These are phyloP conservation scores for Pentalonia nigronervosa DNA, from an alignment of 1,140 invertebrate species.

Conservation along the genomic window DNA sequence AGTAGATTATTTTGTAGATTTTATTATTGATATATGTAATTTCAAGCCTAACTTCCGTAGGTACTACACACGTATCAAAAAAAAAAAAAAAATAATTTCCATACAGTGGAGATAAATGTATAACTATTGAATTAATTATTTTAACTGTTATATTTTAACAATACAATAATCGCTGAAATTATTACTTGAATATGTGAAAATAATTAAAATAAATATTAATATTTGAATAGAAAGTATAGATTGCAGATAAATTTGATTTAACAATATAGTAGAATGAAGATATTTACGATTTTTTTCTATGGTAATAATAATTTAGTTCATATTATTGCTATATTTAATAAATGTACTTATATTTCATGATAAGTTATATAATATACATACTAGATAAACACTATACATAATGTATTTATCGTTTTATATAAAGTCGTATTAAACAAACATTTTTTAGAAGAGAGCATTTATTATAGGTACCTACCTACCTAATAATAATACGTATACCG, in stretches of 20 bases:
- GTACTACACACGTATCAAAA: too few relatives aligned
- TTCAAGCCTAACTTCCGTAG: neutral
- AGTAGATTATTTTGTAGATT: neutral
- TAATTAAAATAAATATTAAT: neutral
- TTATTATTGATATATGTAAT: neutral
- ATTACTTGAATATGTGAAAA: neutral
- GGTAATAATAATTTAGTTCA: neutral
- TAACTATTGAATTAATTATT: neutral
- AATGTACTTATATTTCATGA: neutral
- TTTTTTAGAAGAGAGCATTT: neutral
- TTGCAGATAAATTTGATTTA: neutral
- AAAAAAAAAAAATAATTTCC: neutral
- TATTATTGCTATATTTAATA: neutral
- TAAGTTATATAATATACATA: neutral
- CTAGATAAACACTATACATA: too few relatives aligned
- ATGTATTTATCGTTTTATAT: neutral
- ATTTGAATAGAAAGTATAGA: neutral
- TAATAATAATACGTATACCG: neutral
- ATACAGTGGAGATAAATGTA: neutral
- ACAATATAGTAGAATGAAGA: neutral
- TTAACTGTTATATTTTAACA: neutral
- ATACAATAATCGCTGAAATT: neutral
- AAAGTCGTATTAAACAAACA: neutral
- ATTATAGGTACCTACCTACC: neutral
- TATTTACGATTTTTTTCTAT: neutral